Percentiles rank a stretch among this genome's conserved stretches.
These are phyloP conservation scores for Spilogale gracilis DNA, from an alignment of 2,113 vertebrate species.

Conservation along the genomic window DNA sequence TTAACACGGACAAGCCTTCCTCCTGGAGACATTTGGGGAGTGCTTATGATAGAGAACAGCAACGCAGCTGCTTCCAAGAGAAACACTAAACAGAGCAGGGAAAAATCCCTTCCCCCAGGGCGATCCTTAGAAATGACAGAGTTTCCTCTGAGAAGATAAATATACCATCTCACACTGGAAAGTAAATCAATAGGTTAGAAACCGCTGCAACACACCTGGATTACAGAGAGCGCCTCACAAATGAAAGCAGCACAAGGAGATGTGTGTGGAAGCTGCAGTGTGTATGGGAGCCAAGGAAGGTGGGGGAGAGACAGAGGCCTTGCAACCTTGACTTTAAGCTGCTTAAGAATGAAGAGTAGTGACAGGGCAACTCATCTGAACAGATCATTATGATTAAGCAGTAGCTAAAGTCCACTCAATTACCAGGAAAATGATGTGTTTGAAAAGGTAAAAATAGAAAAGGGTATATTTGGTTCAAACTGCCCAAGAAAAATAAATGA, in stretches of 20 bases:
- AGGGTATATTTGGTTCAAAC: neutral
- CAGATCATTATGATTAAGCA: too few relatives aligned
- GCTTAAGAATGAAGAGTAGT: neutral
- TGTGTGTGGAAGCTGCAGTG: neutral
- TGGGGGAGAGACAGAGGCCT: neutral
- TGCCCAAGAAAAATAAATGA: neutral
- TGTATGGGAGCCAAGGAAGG: accelerated
- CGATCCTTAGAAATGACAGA: neutral
- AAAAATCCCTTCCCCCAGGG: neutral
- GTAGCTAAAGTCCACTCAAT: neutral
- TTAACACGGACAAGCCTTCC: neutral
- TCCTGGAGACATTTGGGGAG: neutral
- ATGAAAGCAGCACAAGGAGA: too few relatives aligned
- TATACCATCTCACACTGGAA: neutral
- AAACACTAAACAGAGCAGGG: neutral
- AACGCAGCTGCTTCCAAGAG: neutral
- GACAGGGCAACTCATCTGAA: neutral
- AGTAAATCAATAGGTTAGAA: neutral
- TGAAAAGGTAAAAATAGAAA: neutral
- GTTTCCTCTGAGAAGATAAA: neutral
- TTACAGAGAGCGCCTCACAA: neutral
- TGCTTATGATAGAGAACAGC: neutral
- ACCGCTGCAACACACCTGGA: neutral
- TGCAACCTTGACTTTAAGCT: neutral
- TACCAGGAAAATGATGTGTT: neutral